phyloP scores from a whole-genome alignment of 2,888 invertebrate species.

The Pherbina coryleti region DNA sequence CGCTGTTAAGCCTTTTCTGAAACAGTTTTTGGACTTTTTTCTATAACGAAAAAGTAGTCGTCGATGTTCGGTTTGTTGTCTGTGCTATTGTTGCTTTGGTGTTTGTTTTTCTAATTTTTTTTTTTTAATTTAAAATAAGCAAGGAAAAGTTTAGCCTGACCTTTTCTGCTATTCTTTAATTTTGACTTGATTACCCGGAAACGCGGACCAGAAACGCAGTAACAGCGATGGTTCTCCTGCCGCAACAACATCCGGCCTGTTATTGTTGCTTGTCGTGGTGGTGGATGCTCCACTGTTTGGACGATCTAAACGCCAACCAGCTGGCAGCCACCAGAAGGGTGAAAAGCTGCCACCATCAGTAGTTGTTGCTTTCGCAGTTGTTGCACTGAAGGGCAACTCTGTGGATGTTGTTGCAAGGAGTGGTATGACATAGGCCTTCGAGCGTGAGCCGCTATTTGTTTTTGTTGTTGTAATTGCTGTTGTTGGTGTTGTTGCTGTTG shows the following conservation, averaged over 20 bases:
- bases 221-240: conserved; percentile 59
- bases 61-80: background rate
- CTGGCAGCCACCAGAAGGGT: conserved; percentile 68
- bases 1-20: no score
- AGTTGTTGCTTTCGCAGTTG: conserved; percentile 36
- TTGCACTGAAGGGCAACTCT: conserved; percentile 13
- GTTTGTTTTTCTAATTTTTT: background rate
- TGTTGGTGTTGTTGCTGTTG: conserved; percentile 44
- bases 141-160: no score
- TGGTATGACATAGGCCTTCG: background rate
- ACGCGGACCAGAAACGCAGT: conserved; percentile 62
- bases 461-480: conserved; percentile 44
- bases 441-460: no score
- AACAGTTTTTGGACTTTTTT: no score
- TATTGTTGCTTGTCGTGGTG: background rate
- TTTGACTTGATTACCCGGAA: conserved; percentile 53
- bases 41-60: no score
- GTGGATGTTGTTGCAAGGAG: conserved; percentile 37
- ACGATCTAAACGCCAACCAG: conserved; percentile 62
- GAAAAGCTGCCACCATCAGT: conserved; percentile 45
- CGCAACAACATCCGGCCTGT: background rate
- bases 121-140: background rate
- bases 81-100: background rate
- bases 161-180: conserved; percentile 31
- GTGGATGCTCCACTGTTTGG: conserved; percentile 45